phyloP scores from a whole-genome alignment of 2,113 vertebrate genomes.

The Helogale parvula region DNA sequence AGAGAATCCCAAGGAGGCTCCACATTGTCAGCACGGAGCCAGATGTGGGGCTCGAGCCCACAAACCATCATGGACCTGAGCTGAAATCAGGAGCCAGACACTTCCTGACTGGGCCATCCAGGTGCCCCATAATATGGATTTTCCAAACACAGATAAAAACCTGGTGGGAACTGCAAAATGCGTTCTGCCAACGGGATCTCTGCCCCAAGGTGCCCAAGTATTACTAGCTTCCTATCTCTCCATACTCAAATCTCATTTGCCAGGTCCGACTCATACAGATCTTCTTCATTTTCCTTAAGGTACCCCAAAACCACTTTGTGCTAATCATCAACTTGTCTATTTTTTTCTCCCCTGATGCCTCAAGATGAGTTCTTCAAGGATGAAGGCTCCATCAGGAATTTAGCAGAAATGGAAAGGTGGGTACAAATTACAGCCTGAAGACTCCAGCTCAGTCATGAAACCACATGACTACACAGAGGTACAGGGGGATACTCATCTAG shows the following conservation, averaged over 20 bases:
- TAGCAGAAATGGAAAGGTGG: neutral
- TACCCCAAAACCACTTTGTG: neutral
- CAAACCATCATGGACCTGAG: too few species aligned
- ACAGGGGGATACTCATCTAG: neutral
- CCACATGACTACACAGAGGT: neutral
- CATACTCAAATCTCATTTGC: neutral
- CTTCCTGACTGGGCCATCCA: too few species aligned
- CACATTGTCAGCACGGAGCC: too few species aligned
- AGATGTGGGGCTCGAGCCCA: too few species aligned
- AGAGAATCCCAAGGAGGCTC: too few species aligned
- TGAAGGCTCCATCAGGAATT: neutral
- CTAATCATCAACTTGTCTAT: neutral
- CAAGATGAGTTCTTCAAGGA: neutral
- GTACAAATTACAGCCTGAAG: neutral
- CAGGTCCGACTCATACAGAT: neutral
- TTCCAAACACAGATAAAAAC: slow-evolving; percentile 43
- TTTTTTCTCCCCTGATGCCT: neutral
- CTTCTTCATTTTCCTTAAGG: neutral
- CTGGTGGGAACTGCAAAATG: neutral
- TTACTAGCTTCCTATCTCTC: neutral
- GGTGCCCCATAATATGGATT: neutral
- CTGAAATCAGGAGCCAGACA: too few species aligned
- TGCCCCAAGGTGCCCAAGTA: neutral
- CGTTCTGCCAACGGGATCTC: neutral
- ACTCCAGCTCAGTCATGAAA: neutral